Evolutionary conservation across 2,888 invertebrate genomes (phyloP), one percentile per base, ranked within the genome.

Genomic region (Vannuccia rotundouncinata): DNA sequence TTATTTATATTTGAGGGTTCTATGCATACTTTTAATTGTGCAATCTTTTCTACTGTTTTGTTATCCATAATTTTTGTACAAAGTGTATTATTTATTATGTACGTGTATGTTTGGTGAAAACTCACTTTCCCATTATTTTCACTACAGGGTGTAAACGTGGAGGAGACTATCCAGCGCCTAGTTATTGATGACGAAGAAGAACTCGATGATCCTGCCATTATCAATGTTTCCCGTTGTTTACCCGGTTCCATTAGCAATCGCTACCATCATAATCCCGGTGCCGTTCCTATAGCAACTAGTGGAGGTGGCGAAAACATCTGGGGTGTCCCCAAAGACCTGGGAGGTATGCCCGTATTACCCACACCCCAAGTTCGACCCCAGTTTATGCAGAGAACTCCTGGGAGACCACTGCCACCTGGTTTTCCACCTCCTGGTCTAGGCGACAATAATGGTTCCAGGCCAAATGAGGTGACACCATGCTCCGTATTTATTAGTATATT

Each of bases 141-240:
- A n/a, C n/a, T 27, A 22, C 25, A 28, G 28, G 28, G 22, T 77
- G 28, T 75, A 31, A 31, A 81, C 30, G 27, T 87, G 83, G 87
- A 87, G 82, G 84, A 85, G 80, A 86, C 85, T 79, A 84, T 87
- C 74, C 84, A 83, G 81, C 85, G 85, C 81, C 83, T 87, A 77
- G 85, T 87, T 80, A 84, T 85, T 31, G 87, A 87, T 82, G 87
- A 87, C 82, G 86, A 85, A n/a, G 86, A 86, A 27, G 84, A 84
- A 27, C 79, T 83, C 1, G 82, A 82, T 78, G 85, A 85, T 79
- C 84, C 85, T 5, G 85, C 85, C 17, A 84, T 85, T 30, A 78
- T 85, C 76, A 85, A 84, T 78, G 82, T 82, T 29, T 83, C 83
- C 74, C 84, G 83, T 82, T 82, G 84, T 59, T 82, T 83, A 77